Conservation (phyloP, 2,888 invertebrate genomes). For the Rhabditoides inermis region DNA sequence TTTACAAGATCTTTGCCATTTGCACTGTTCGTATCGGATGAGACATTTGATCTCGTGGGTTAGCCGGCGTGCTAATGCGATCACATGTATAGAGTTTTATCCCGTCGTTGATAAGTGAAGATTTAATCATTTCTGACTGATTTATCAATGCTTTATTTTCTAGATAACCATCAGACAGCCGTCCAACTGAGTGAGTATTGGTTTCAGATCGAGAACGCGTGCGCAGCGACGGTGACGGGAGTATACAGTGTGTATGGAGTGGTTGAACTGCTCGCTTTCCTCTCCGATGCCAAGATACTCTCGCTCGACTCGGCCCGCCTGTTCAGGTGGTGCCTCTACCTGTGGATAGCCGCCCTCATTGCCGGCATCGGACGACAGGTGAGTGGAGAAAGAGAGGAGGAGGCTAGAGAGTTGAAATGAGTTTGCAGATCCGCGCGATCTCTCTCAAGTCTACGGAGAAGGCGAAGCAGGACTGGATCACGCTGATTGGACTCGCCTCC, state of each 20-base stretch:
- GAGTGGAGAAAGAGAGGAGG: too few species aligned
- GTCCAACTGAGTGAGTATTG: too few species aligned
- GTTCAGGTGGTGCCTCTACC: slow-evolving; percentile 38
- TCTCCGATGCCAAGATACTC: slow-evolving; percentile 37
- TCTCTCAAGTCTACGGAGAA: slow-evolving; percentile 15
- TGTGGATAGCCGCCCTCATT: slow-evolving; percentile 35
- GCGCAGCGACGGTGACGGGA: slow-evolving; percentile 25
- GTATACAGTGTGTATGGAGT: slow-evolving; percentile 42
- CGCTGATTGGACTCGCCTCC: slow-evolving; percentile 25
- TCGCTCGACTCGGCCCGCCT: slow-evolving; percentile 23
- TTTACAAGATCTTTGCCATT: too few species aligned
- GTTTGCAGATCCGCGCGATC: slow-evolving; percentile 18
- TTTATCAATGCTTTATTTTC: too few species aligned
- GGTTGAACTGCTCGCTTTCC: slow-evolving; percentile 38
- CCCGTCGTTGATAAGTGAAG: too few species aligned
- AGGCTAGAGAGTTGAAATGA: too few species aligned
- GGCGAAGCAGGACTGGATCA: slow-evolving; percentile 24
- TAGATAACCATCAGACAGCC: too few species aligned
- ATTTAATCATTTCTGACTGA: too few species aligned
- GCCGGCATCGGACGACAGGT: slow-evolving; percentile 28
- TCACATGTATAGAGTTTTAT: too few species aligned
- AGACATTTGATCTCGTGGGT: too few species aligned
- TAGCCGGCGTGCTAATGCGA: too few species aligned
- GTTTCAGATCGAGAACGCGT: not conserved
- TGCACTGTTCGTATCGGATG: too few species aligned